Evolutionary conservation across 2,888 invertebrate species (phyloP).

Genomic region (Stegana nigrithorax): DNA sequence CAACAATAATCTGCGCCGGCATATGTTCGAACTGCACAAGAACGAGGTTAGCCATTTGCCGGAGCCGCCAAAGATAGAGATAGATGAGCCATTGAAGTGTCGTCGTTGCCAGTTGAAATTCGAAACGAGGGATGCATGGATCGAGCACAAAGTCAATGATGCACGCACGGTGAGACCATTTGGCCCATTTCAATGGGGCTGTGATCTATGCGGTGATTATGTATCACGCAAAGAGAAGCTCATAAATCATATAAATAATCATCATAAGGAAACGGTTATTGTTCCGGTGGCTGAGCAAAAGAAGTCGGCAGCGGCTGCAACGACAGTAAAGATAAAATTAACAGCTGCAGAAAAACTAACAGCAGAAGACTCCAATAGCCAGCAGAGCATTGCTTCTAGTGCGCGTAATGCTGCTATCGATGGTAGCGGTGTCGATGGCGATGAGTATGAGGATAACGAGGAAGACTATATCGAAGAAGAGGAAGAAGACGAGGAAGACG

Average conservation of each 20-base stretch:
- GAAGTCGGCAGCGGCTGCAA: constrained; percentile 16
- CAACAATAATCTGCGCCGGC: constrained; percentile 67
- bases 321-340: constrained; percentile 17
- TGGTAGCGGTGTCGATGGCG: too few relatives aligned
- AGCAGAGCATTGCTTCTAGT: constrained; percentile 24
- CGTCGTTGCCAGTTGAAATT: constrained; percentile 64
- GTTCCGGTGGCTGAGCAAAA: constrained; percentile 47
- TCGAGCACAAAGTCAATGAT: constrained; percentile 67
- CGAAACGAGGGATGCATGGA: constrained; percentile 64
- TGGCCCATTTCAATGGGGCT: constrained; percentile 68
- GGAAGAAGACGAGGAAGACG: constrained; percentile 35
- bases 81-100: constrained; percentile 64
- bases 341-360: constrained; percentile 6
- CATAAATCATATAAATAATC: constrained; percentile 67
- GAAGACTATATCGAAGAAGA: too few relatives aligned
- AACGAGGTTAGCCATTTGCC: constrained; percentile 63
- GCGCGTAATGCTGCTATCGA: too few relatives aligned
- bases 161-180: constrained; percentile 64
- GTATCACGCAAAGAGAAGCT: constrained; percentile 68
- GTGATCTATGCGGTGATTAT: constrained; percentile 67
- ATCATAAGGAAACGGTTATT: constrained; percentile 63
- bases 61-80: constrained; percentile 59
- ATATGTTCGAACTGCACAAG: constrained; percentile 67
- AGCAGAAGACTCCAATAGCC: constrained; percentile 22
- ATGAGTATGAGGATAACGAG: too few relatives aligned